These are phyloP conservation scores for Aporrectodea caliginosa DNA, from an alignment of 1,140 invertebrate genomes.

Conservation along the genomic window DNA sequence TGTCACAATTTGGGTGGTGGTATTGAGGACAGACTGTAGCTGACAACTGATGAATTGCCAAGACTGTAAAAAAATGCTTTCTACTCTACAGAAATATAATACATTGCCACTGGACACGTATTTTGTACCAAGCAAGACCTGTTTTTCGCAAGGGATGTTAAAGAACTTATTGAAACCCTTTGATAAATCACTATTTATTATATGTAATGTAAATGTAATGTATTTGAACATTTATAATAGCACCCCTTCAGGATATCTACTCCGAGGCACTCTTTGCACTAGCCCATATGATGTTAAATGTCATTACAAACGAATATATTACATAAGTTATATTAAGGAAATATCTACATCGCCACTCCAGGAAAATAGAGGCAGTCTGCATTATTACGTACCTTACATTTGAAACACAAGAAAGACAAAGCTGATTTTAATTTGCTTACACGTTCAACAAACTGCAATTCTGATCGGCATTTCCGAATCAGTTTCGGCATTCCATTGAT, in stretches of 20 bases:
- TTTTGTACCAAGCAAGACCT: too few relatives aligned
- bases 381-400: too few relatives aligned
- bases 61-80: too few relatives aligned
- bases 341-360: not conserved
- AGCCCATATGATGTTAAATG: not conserved
- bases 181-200: too few relatives aligned
- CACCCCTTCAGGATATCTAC: not conserved
- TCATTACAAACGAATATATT: not conserved
- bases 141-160: too few relatives aligned
- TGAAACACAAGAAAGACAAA: not conserved
- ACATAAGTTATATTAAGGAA: not conserved
- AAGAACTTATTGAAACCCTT: too few relatives aligned
- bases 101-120: too few relatives aligned
- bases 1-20: too few relatives aligned
- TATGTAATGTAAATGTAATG: not conserved
- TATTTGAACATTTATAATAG: not conserved
- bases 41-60: too few relatives aligned
- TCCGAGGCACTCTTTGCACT: not conserved
- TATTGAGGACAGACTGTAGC: too few relatives aligned
- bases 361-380: not conserved
- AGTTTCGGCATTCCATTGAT: not conserved
- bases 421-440: not conserved
- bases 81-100: too few relatives aligned
- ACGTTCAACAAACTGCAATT: not conserved
- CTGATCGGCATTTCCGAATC: not conserved